These are phyloP conservation scores for Microcebus murinus DNA, from an alignment of 2,113 vertebrate genomes.

Conservation along the genomic window DNA sequence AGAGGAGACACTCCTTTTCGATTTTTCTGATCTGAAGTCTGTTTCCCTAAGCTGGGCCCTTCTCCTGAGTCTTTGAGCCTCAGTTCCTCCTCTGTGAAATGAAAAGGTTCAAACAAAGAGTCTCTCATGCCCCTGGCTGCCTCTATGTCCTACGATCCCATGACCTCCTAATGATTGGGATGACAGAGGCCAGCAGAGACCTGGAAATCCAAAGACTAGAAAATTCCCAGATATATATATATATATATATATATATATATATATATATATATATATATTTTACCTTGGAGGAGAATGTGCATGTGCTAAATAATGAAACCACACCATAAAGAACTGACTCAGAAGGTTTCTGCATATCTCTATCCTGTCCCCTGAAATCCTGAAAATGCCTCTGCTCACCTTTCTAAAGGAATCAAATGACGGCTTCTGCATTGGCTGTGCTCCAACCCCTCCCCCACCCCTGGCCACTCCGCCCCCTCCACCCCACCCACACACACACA, in stretches of 20 bases:
- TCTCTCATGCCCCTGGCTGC: neutral
- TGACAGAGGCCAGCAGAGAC: neutral
- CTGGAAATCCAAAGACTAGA: neutral
- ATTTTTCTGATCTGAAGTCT: neutral
- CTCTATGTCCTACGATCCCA: neutral
- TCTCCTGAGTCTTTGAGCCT: neutral
- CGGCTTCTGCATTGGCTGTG: neutral
- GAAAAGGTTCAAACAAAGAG: neutral
- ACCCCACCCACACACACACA: too few species aligned
- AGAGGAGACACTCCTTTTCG: constrained; percentile 12
- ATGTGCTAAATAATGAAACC: neutral
- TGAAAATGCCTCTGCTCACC: neutral
- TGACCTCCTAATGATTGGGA: neutral
- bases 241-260: too few species aligned
- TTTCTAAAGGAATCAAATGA: neutral
- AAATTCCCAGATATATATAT: neutral
- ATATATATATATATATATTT: too few species aligned
- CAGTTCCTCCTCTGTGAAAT: accelerated
- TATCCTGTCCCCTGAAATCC: neutral
- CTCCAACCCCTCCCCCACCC: accelerated
- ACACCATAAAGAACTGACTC: neutral
- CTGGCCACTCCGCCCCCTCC: too few species aligned
- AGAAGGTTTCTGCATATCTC: neutral
- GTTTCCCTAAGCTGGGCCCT: neutral
- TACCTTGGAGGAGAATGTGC: neutral